Evolutionary conservation across 2,797 vertebrate species (phyloP).

Genomic region (Lutjanus argentimaculatus): DNA sequence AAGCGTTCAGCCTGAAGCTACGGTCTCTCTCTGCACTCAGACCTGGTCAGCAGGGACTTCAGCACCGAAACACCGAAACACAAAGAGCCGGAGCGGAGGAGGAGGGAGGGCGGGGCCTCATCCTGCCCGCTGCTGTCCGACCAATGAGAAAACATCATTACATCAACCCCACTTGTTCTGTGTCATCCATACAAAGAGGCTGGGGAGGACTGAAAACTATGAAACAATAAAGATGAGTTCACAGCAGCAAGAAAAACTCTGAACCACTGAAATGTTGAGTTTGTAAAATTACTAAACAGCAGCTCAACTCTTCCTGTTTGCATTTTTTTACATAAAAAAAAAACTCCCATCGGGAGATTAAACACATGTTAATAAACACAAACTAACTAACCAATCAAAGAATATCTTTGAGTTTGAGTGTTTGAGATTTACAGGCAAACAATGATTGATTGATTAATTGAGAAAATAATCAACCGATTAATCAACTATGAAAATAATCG

Average conservation of each 20-base stretch:
- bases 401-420: too few species aligned
- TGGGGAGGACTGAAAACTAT: neutral
- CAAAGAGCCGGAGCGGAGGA: neutral
- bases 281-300: too few species aligned
- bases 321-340: neutral
- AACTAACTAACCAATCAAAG: too few species aligned
- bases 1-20: conserved; percentile 7
- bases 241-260: too few species aligned
- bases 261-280: too few species aligned
- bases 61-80: conserved; percentile 15
- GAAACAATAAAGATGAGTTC: neutral
- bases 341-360: too few species aligned
- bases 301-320: neutral
- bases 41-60: conserved; percentile 19
- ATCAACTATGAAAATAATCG: too few species aligned
- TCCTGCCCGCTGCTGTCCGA: neutral
- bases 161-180: neutral
- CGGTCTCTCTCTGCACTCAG: conserved; percentile 25
- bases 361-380: too few species aligned
- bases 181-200: neutral
- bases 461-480: too few species aligned
- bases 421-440: too few species aligned
- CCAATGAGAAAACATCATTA: neutral
- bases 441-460: too few species aligned
- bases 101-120: neutral